phyloP scores from a whole-genome alignment of 1,140 invertebrate species.

The Oppia nitens region DNA sequence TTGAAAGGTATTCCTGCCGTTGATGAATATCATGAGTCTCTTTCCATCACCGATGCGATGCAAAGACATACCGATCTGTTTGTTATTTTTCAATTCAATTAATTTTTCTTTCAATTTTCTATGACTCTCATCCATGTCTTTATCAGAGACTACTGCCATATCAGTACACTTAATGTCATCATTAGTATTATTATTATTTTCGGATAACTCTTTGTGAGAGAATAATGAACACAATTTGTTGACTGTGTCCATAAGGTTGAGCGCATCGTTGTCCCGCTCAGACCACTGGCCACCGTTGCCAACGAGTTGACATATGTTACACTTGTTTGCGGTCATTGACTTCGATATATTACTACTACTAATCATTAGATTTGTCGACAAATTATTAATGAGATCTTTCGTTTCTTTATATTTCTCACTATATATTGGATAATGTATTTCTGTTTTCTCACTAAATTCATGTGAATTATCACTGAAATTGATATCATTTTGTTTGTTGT shows the following conservation, averaged over 20 bases:
- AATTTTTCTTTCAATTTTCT: constrained; percentile 8
- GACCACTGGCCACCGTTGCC: neutral
- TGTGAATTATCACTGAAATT: neutral
- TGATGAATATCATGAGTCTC: constrained; percentile 4
- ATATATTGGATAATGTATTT: neutral
- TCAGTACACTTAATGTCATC: neutral
- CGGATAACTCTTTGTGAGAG: neutral
- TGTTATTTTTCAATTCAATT: neutral
- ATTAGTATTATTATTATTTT: neutral
- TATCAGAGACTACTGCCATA: neutral
- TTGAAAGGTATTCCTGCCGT: constrained; percentile 10
- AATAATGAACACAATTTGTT: constrained; percentile 8
- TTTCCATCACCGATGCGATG: constrained; percentile 4
- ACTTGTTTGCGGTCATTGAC: neutral
- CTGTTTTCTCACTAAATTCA: neutral
- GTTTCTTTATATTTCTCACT: neutral
- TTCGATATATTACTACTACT: neutral
- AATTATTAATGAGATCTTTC: neutral
- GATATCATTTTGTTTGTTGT: neutral
- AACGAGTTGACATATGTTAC: too few species aligned
- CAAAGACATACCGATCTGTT: constrained; percentile 7
- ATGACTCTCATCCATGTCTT: neutral
- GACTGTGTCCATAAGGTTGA: constrained; percentile 9
- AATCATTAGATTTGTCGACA: neutral
- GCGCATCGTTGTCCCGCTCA: constrained; percentile 10